Conservation (phyloP, 2,113 vertebrate genomes). For the Penelope pileata region DNA sequence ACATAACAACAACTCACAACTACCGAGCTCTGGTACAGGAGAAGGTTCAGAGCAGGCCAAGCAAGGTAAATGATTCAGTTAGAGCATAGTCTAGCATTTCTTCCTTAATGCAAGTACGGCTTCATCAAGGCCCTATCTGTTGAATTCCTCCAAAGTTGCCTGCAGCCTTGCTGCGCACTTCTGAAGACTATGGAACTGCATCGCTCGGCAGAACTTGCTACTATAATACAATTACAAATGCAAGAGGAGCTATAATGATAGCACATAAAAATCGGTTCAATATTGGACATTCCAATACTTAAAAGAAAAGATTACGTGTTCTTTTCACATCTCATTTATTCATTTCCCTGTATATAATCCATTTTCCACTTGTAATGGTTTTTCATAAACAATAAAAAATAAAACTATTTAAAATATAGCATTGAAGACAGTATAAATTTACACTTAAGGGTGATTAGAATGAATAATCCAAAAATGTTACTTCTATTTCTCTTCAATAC, state of each 20-base stretch:
- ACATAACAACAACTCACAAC: background rate
- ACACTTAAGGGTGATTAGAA: background rate
- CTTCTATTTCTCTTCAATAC: background rate
- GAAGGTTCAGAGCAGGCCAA: background rate
- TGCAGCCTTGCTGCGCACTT: background rate
- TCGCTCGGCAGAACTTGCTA: background rate
- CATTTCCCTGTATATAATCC: background rate
- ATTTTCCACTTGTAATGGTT: background rate
- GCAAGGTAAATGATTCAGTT: background rate
- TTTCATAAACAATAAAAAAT: background rate
- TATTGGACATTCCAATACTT: background rate
- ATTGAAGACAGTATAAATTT: background rate
- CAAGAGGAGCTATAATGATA: background rate
- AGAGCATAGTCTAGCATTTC: background rate
- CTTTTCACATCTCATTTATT: background rate
- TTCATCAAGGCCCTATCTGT: background rate
- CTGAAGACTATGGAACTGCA: background rate
- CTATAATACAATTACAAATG: background rate
- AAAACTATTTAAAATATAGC: background rate
- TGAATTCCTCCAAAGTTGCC: background rate
- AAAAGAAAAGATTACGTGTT: background rate
- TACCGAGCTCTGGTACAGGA: background rate
- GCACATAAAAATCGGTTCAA: background rate
- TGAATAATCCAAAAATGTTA: background rate
- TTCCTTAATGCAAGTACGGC: background rate